Evolutionary conservation across 2,797 vertebrate species (phyloP), one percentile per base, ranked within the genome.

Genomic region (Artibeus lituratus): DNA sequence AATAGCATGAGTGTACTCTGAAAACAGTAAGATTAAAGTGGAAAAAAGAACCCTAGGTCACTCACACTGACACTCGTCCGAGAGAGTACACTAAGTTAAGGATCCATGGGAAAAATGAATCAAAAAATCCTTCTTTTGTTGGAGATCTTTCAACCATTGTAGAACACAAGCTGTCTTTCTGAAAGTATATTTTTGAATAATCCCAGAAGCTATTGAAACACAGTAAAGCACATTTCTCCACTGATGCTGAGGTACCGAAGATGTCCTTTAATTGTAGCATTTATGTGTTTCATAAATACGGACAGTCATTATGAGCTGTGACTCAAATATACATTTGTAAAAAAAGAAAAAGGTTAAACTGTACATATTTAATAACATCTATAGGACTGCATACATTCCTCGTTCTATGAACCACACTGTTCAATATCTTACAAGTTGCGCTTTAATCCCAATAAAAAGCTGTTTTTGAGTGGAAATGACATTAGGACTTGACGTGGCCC

Each of bases 381-480:
- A 72, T 55, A 94, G 96, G 95, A 96, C 94, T 83, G 96, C 93
- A 86, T 74, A 85, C 87, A 87, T 94, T 96, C 82, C 90, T 97
- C 94, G 81, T 85, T 97, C 97, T 96, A 96, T 92, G 94, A 96
- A 94, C 94, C 77, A 35, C 95, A 35, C 77, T 93, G 96, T 93
- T 89, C 94, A 95, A 90, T 96, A 96, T 94, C 96, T 90, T 93
- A 96, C 90, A 97, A 96, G 91, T 82, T 97, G 93, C 97, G 95
- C 97, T 97, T 97, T 97, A 94, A 97, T 97, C 95, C 94, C 95
- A 98, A 97, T 97, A 96, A 96, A 97, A 96, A 91, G 82, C 0
- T 35, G 82, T 94, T 95, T 95, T 97, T 96, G 97, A 97, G 98
- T 92, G 90, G 96, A 98, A 98, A 98, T 97, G 97, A 98, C 97